Percentiles rank a stretch among this genome's conserved stretches.
Evolutionary conservation across 1,140 invertebrate species (phyloP).

Genomic region (Camponotus pennsylvanicus): DNA sequence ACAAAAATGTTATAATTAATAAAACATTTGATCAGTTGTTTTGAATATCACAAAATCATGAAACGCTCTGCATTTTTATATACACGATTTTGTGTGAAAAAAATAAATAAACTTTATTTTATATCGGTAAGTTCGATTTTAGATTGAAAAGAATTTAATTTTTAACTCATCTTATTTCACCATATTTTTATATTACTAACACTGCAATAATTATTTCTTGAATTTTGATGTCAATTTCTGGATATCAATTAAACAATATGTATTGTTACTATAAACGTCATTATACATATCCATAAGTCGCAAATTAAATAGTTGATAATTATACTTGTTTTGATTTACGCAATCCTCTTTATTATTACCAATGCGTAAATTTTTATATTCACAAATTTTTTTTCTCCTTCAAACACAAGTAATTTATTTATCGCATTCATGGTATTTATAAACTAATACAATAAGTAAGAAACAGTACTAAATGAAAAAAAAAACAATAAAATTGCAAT

Average conservation of each 20-base stretch:
- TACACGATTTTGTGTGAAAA: not conserved
- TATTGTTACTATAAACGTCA: conserved; percentile 16
- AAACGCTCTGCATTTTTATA: not conserved
- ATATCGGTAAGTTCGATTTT: not conserved
- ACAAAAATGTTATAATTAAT: not conserved
- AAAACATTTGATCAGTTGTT: not conserved
- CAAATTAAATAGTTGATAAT: conserved; percentile 3
- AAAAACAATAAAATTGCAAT: not conserved
- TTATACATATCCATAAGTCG: not conserved
- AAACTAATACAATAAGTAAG: not conserved
- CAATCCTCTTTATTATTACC: not conserved
- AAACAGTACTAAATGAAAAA: conserved; percentile 5
- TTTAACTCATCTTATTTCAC: not conserved
- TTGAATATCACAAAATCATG: not conserved
- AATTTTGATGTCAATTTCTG: not conserved
- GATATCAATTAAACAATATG: not conserved
- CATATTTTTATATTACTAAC: not conserved
- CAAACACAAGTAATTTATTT: not conserved
- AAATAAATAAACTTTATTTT: conserved; percentile 16
- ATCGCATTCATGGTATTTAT: not conserved
- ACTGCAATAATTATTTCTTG: not conserved
- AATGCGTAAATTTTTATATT: conserved; percentile 4
- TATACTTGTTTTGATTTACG: conserved; percentile 7
- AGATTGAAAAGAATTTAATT: not conserved
- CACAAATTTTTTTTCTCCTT: not conserved